Base-by-base conservation (phyloP, 2,113 vertebrate genomes). In the Macquaria ambigua region DNA sequence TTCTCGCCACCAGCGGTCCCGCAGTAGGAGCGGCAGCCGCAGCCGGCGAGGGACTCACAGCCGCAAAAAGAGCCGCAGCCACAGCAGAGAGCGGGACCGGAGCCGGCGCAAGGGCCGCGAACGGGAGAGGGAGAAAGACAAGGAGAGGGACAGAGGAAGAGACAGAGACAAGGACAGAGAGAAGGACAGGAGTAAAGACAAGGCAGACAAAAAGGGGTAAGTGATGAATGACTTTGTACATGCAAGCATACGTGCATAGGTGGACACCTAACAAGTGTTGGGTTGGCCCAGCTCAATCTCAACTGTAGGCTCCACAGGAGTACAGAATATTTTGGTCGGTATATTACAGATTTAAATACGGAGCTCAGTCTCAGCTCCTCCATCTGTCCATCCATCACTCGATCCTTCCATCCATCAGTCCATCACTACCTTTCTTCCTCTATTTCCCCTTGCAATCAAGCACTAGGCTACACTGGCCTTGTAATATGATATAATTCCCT, bases 1-100 rank as follows among this genome's bases (percentile, higher is more conserved):
- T 15, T 99, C 97, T 25, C 96, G 95, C 61, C 96, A 94, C 37
- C 94, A 95, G 16, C 95, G 96, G 0, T 98, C 97, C 25, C 94
- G 92, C 31, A 99, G 97, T 79, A 90, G 91, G 73, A 97, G 96
- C 4, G 94, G 93, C 79, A 90, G 96, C 14, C 95, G 86, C 37
- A 96, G 96, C 85, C 95, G 94, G 1, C 96, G 95, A 78, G 95
- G 95, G 58, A 95, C 96, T 81, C 93, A 62, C 31, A 78, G 96
- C 8, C 96, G 95, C 71, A 96, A 95, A 76, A 84, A 46, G 43
- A 98, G 97, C 83, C 95, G 95, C 63, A 94, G 93, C 77, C 96
- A 95, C 48, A 97, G 98, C 89, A 95, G 95, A 75, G 95, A 92
- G 3, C 96, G 96, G 50, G 96, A 95, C 23, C 94, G 96, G 52